Evolutionary conservation across 2,113 vertebrate species (phyloP), one percentile per base, ranked within the genome.

Genomic region (Scophthalmus maximus): DNA sequence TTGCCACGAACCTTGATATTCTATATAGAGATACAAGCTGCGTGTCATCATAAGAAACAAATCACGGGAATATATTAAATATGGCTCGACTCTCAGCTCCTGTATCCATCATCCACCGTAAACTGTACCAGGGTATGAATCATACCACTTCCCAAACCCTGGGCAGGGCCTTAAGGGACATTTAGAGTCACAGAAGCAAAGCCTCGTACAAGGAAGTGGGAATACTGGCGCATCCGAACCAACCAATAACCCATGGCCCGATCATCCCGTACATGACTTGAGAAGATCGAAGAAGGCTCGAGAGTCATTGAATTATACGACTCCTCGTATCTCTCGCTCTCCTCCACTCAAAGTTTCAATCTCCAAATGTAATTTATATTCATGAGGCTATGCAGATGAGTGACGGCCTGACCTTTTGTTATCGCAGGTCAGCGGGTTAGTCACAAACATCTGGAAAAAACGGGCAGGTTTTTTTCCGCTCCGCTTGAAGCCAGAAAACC

Each of bases 341-440:
- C 23, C 51, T 73, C 29, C 36, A 50, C 53, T 68, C 58, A 68
- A 67, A 46, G 62, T 68, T 60, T 51, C 20, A 53, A 59, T 76
- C 71, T 79, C 61, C 40, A 73, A 22, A 55, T 55, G 26, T 82
- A 55, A 79, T 82, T 82, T 76, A 82, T 80, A 80, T 80, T 86
- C 77, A 83, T 78, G 70, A 79, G 68, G 30, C 64, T 14, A 51
- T 68, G 62, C 78, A 60, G 32, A 81, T 61, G 50, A 74, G 64
- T 25, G 38, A 4, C 47, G 30, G 51, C 50, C 27, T 63, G 65
- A 82, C 72, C 67, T 73, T n/a, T 59, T 68, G 67, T 47, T 25
- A 59, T 57, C 5, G 57, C 30, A 70, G 69, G 76, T 86, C 29
- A 53, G 20, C 12, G 12, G 47, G 38, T 26, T 20, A 47, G 25